These are phyloP conservation scores for Liposcelis brunnea DNA, from an alignment of 2,888 invertebrate genomes.

Conservation along the genomic window DNA sequence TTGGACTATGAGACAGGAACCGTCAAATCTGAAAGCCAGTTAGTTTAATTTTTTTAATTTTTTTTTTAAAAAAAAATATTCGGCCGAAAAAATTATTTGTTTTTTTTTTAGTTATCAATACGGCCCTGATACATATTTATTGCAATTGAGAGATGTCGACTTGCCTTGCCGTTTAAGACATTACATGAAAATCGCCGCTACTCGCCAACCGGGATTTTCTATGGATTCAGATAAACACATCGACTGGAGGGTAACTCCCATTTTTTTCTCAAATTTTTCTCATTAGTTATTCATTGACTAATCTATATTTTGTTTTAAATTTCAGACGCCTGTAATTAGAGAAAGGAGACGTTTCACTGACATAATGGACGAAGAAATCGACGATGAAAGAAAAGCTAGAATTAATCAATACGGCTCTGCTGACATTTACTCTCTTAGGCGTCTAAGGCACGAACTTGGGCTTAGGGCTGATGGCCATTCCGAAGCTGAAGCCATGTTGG, in stretches of 20 bases:
- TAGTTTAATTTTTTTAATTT: conserved; percentile 26
- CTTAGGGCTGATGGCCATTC: conserved; percentile 68
- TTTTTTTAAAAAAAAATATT: too few relatives aligned
- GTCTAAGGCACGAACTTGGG: conserved; percentile 72
- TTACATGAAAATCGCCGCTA: conserved; percentile 84
- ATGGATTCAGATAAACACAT: conserved; percentile 15
- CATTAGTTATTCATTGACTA: conserved; percentile 1
- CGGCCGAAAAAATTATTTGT: conserved; percentile 1
- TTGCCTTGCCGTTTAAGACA: conserved; percentile 87
- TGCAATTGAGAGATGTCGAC: conserved; percentile 82
- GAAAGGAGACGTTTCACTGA: conserved; percentile 84
- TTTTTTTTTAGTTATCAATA: conserved; percentile 60
- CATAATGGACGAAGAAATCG: conserved; percentile 90
- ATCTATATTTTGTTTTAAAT: background rate
- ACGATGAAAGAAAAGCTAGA: conserved; percentile 68
- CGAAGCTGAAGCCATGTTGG: conserved; percentile 71
- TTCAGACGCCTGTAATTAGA: conserved; percentile 66
- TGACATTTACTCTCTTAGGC: conserved; percentile 49
- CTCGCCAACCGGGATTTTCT: conserved; percentile 49
- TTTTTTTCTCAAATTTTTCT: background rate
- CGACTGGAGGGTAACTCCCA: conserved; percentile 48
- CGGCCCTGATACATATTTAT: conserved; percentile 89
- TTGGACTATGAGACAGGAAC: conserved; percentile 71
- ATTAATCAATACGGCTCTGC: conserved; percentile 58
- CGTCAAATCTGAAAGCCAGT: conserved; percentile 74